Percentiles rank a stretch among this genome's conserved stretches.
Conservation (phyloP, 2,888 invertebrate species). For the Pharmacophagus antenor region DNA sequence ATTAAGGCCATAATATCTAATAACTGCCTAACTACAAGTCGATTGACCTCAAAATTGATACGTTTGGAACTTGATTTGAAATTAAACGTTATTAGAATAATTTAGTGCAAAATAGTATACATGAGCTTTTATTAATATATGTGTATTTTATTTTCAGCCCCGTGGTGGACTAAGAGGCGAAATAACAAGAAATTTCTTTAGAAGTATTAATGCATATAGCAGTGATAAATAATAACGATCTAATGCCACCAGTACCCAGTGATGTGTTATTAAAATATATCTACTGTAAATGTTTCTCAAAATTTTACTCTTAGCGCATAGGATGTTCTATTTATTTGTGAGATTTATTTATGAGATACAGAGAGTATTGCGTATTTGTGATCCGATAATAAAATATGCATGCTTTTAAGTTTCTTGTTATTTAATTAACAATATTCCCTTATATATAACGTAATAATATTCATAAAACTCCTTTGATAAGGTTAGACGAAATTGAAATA, state of each 20-base stretch:
- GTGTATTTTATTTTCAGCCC: conserved; percentile 59
- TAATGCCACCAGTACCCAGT: conserved; percentile 40
- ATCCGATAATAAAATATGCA: conserved; percentile 48
- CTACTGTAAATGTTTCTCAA: conserved; percentile 57
- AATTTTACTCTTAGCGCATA: conserved; percentile 59
- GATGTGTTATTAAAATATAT: conserved; percentile 51
- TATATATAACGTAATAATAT: background rate
- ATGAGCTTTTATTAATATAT: no score
- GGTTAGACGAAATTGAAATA: no score
- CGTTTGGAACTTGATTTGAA: no score
- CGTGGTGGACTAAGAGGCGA: conserved; percentile 54
- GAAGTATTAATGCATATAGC: conserved; percentile 66
- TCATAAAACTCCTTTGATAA: background rate
- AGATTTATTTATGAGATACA: conserved; percentile 50
- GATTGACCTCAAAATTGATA: no score
- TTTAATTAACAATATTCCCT: background rate
- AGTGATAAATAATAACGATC: conserved; percentile 46
- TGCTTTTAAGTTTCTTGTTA: background rate
- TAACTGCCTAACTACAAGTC: no score
- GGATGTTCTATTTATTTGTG: conserved; percentile 64
- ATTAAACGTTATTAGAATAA: no score
- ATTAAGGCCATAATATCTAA: no score
- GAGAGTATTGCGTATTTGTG: conserved; percentile 52
- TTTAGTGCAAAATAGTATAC: no score
- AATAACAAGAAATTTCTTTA: conserved; percentile 44